A percentile compares a stretch with the other conserved stretches of the same genome.
Evolutionary conservation across 2,113 vertebrate species (phyloP).

Genomic region (Rhagologus leucostigma): DNA sequence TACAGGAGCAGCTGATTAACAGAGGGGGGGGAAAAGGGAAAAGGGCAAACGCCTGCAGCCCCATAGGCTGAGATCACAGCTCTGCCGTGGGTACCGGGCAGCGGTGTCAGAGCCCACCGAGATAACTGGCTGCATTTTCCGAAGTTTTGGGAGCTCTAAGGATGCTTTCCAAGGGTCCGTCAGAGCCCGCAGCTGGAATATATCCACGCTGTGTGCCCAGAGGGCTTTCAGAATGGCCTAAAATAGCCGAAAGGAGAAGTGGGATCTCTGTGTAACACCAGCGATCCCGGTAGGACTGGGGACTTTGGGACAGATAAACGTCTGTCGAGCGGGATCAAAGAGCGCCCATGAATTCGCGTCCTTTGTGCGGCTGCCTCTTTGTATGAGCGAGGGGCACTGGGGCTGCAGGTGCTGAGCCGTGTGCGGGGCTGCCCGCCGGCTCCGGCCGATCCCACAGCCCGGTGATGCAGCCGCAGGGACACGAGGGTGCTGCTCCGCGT

Average conservation of each 20-base stretch:
- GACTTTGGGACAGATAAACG: not conserved
- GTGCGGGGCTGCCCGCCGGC: not conserved
- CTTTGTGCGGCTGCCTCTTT: slow-evolving; percentile 73
- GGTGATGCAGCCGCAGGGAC: not conserved
- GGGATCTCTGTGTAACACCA: not conserved
- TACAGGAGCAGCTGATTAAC: slow-evolving; percentile 37
- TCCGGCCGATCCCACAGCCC: not conserved
- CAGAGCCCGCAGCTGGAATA: not conserved
- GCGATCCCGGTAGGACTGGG: not conserved
- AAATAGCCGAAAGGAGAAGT: not conserved
- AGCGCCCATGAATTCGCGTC: not conserved
- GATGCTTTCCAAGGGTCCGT: slow-evolving; percentile 19
- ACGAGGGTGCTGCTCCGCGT: not conserved
- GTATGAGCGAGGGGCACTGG: slow-evolving; percentile 31
- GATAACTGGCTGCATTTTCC: not conserved
- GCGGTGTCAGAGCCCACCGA: not conserved
- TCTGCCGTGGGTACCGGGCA: not conserved
- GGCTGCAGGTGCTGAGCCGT: slow-evolving; percentile 64
- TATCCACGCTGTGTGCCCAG: not conserved
- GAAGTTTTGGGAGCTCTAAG: not conserved
- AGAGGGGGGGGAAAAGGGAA: not conserved
- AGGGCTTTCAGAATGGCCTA: not conserved
- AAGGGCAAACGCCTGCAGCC: not conserved
- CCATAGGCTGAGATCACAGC: not conserved
- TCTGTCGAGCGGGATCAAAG: not conserved